Evolutionary conservation across 2,113 vertebrate species (phyloP).

Genomic region (Zeus faber): DNA sequence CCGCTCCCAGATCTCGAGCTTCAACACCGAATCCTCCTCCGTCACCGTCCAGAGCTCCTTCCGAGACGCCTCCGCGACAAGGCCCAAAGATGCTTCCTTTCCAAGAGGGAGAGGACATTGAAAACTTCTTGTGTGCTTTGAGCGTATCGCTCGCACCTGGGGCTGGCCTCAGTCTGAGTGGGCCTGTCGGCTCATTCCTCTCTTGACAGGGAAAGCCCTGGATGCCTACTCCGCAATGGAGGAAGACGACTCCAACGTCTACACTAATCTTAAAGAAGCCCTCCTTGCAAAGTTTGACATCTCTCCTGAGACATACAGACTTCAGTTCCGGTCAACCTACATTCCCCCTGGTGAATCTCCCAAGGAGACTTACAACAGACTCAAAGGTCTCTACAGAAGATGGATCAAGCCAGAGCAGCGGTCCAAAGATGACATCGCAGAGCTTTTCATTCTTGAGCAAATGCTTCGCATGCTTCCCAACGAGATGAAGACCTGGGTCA

Average conservation of each 20-base stretch:
- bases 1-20: not conserved
- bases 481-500: conserved; percentile 11
- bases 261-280: not conserved
- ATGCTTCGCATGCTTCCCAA: not conserved
- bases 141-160: conserved; percentile 9
- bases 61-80: not conserved
- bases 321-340: not conserved
- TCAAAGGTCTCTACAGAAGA: not conserved
- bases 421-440: not conserved
- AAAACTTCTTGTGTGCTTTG: conserved; percentile 12
- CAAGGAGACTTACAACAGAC: not conserved
- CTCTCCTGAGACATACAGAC: conserved; percentile 3
- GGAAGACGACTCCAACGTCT: conserved; percentile 1
- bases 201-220: conserved; percentile 14
- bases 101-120: conserved; percentile 6
- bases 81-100: not conserved
- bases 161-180: conserved; percentile 4
- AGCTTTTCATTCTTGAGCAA: conserved; percentile 11
- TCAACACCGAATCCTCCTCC: not conserved
- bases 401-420: conserved; percentile 3
- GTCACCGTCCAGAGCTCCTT: not conserved
- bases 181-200: conserved; percentile 6
- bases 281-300: not conserved
- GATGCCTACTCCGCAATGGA: conserved; percentile 12
- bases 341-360: conserved; percentile 8